Evolutionary conservation across 2,797 vertebrate genomes (phyloP).

Genomic region (Neoniphon sammara): DNA sequence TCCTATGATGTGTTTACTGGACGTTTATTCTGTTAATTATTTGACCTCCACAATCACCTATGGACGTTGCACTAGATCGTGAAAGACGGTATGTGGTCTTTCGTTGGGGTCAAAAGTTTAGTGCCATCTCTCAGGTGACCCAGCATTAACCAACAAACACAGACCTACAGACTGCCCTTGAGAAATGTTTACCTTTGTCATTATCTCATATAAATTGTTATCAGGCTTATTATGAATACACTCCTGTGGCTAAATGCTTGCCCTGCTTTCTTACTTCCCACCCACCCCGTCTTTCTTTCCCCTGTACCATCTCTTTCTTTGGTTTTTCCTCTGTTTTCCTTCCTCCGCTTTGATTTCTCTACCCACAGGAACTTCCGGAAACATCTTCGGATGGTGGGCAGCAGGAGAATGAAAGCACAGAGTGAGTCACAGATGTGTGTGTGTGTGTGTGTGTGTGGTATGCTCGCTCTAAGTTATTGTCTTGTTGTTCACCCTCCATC

Average conservation of each 20-base stretch:
- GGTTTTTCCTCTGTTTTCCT: slow-evolving; percentile 50
- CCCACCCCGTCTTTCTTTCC: slow-evolving; percentile 44
- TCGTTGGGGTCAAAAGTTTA: no score
- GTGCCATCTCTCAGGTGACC: no score
- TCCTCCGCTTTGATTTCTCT: slow-evolving; percentile 64
- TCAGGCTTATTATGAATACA: slow-evolving; percentile 21
- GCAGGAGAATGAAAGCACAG: slow-evolving; percentile 98
- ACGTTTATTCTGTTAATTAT: no score
- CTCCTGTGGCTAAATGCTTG: slow-evolving; percentile 50
- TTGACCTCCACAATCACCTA: no score
- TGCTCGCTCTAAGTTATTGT: slow-evolving; percentile 61
- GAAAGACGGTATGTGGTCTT: no score
- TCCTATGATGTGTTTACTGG: no score
- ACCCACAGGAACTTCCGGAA: slow-evolving; percentile 97
- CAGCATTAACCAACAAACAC: slow-evolving; percentile 42
- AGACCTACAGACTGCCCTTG: slow-evolving; percentile 33
- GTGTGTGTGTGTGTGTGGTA: slow-evolving; percentile 26
- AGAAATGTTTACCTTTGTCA: no score
- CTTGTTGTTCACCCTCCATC: slow-evolving; percentile 65
- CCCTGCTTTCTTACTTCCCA: slow-evolving; percentile 44
- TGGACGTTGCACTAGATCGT: no score
- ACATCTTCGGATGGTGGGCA: slow-evolving; percentile 99
- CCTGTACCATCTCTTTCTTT: slow-evolving; percentile 40
- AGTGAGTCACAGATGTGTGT: slow-evolving; percentile 88
- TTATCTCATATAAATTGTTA: neutral